Conservation (phyloP, 2,797 vertebrate genomes). For the Australoheros facetus region DNA sequence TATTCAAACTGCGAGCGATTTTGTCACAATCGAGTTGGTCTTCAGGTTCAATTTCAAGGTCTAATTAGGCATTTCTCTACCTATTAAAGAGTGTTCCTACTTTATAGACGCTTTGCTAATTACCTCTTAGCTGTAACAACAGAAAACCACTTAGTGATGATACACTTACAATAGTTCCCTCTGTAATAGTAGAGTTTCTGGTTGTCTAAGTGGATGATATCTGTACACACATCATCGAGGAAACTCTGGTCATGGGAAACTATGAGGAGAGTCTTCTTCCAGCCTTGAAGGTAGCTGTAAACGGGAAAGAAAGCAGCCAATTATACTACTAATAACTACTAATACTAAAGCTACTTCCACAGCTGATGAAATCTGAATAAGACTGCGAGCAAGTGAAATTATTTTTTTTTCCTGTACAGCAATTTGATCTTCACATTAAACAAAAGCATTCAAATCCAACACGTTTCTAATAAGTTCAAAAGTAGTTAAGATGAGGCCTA, state of each 20-base stretch:
- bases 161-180: constrained; percentile 85
- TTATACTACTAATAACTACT: not conserved
- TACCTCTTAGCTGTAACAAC: not conserved
- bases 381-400: not conserved
- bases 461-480: not conserved
- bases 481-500: not conserved
- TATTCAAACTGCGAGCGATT: not conserved
- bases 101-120: not conserved
- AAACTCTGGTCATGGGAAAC: constrained; percentile 96
- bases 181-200: constrained; percentile 93
- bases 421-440: not conserved
- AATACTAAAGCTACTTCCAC: not conserved
- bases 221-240: constrained; percentile 92
- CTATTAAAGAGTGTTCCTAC: too few species aligned
- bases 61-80: too few species aligned
- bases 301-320: accelerated
- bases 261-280: constrained; percentile 93
- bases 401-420: not conserved
- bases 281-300: constrained; percentile 91
- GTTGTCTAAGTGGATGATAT: constrained; percentile 89
- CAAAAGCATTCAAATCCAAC: not conserved
- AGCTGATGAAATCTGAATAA: not conserved
- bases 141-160: not conserved
- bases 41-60: too few species aligned
- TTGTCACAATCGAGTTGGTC: not conserved